A percentile compares a stretch with the other conserved stretches of the same genome.
Evolutionary conservation across 2,797 vertebrate species (phyloP).

Genomic region (Rhinatrema bivittatum): DNA sequence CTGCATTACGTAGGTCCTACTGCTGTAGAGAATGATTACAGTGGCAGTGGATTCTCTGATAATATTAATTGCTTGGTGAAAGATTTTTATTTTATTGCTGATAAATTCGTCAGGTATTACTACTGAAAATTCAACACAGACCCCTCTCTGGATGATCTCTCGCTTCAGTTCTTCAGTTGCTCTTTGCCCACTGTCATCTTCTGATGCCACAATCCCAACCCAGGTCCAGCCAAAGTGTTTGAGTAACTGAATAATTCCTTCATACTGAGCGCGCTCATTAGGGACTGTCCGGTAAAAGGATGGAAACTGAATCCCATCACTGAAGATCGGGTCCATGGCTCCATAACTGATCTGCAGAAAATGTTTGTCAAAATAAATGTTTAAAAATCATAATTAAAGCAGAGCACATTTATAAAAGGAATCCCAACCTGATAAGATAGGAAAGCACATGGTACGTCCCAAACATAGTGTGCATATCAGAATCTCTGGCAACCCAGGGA

Average conservation of each 20-base stretch:
- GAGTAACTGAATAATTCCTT: constrained; percentile 4
- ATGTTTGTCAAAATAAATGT: too few species aligned
- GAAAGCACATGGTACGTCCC: too few species aligned
- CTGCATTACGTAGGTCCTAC: not conserved
- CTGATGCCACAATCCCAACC: too few species aligned
- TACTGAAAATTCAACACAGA: not conserved
- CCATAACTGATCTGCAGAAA: too few species aligned
- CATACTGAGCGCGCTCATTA: not conserved
- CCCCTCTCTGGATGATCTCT: not conserved
- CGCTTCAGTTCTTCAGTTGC: not conserved
- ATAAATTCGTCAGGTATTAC: not conserved
- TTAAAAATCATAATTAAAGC: too few species aligned
- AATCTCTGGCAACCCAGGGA: too few species aligned
- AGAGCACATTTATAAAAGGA: too few species aligned
- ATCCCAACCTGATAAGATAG: too few species aligned
- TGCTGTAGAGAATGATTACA: not conserved
- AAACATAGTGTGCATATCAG: too few species aligned
- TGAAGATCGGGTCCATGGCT: too few species aligned
- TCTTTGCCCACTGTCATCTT: constrained; percentile 1
- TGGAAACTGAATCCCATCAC: too few species aligned
- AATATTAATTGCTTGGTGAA: not conserved
- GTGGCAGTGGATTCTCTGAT: not conserved
- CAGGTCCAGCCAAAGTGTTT: constrained; percentile 7
- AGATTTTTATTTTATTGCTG: too few species aligned
- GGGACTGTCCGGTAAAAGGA: constrained; percentile 7